These are phyloP conservation scores for Saguinus imperator DNA, from an alignment of 2,113 vertebrate species.

Conservation along the genomic window DNA sequence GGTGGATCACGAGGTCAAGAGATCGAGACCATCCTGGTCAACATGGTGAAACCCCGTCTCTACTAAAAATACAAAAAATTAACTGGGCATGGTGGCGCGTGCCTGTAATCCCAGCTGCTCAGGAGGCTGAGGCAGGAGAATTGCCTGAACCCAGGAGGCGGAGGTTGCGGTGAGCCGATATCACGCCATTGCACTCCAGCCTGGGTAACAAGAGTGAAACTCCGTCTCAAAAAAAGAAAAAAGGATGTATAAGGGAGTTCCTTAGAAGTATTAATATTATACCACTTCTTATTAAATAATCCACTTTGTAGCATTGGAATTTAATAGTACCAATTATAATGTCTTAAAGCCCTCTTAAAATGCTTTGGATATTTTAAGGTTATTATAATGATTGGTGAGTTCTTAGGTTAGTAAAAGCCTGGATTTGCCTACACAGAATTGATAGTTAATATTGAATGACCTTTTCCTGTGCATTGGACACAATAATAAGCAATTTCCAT, in stretches of 20 bases:
- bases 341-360: not conserved
- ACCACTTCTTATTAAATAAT: constrained; percentile 30
- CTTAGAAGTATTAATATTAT: not conserved
- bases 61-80: too few species aligned
- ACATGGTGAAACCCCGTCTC: too few species aligned
- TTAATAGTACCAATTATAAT: not conserved
- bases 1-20: too few species aligned
- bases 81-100: too few species aligned
- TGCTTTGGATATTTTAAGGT: not conserved
- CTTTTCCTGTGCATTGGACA: not conserved
- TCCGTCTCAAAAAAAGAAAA: too few species aligned
- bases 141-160: too few species aligned
- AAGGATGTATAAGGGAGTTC: not conserved
- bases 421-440: not conserved
- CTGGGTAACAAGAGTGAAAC: too few species aligned
- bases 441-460: not conserved
- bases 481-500: not conserved
- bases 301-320: not conserved
- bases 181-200: too few species aligned
- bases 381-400: not conserved
- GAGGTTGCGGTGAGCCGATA: too few species aligned
- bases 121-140: too few species aligned
- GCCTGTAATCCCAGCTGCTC: too few species aligned
- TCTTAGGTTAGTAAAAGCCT: not conserved
- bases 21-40: too few species aligned